Conservation (phyloP, 2,888 invertebrate species). For the Hemithea aestivaria region DNA sequence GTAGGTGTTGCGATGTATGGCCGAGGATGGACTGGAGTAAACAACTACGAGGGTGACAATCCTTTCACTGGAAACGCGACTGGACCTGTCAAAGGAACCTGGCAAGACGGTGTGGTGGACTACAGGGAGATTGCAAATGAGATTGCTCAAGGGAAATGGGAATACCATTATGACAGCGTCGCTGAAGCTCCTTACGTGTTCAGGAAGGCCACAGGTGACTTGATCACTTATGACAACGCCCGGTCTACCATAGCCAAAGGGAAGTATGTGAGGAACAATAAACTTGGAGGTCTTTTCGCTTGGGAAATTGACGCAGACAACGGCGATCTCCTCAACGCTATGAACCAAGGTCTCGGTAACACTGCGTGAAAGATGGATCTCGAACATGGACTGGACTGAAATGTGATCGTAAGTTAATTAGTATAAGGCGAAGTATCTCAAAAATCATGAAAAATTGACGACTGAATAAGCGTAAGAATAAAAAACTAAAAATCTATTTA, state of each 20-base stretch:
- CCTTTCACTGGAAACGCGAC: conserved; percentile 70
- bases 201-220: conserved; percentile 60
- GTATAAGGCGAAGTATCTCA: conserved; percentile 16
- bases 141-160: conserved; percentile 65
- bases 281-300: conserved; percentile 67
- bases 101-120: conserved; percentile 74
- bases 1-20: conserved; percentile 75
- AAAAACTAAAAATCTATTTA: conserved; percentile 5
- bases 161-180: conserved; percentile 66
- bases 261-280: conserved; percentile 70
- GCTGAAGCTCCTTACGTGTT: conserved; percentile 74
- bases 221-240: conserved; percentile 68
- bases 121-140: conserved; percentile 69
- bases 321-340: conserved; percentile 68
- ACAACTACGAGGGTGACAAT: conserved; percentile 52
- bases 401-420: conserved; percentile 25
- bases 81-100: conserved; percentile 68
- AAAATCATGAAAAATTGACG: conserved; percentile 12
- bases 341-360: conserved; percentile 72
- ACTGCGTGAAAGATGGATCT: conserved; percentile 36
- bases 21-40: conserved; percentile 70
- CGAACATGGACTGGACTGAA: conserved; percentile 10
- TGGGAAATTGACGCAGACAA: conserved; percentile 75
- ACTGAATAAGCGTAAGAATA: conserved; percentile 18
- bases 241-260: conserved; percentile 70